A percentile compares a stretch with the other conserved stretches of the same genome.
phyloP scores from a whole-genome alignment of 2,888 invertebrate species.

The Apamea epomidion region DNA sequence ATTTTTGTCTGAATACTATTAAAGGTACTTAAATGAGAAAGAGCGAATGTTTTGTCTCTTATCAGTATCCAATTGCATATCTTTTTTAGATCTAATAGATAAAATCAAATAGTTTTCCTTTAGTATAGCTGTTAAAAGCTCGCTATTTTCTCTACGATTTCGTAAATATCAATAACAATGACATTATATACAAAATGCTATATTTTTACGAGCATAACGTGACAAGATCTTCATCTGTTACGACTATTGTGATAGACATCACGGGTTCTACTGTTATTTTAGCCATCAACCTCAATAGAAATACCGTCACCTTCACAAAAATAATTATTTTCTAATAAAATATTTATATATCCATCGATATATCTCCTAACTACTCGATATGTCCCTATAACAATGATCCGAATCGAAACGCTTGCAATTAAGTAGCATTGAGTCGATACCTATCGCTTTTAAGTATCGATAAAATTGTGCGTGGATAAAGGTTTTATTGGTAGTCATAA shows the following conservation, averaged over 20 bases:
- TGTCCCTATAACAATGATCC: slow-evolving; percentile 71
- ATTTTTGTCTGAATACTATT: neutral
- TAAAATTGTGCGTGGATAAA: slow-evolving; percentile 81
- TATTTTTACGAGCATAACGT: slow-evolving; percentile 61
- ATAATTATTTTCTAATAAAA: slow-evolving; percentile 59
- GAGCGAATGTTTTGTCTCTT: neutral
- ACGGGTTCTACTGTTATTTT: slow-evolving; percentile 60
- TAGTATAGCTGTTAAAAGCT: slow-evolving; percentile 15
- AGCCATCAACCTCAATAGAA: slow-evolving; percentile 59
- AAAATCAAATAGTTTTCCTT: slow-evolving; percentile 28
- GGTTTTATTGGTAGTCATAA: slow-evolving; percentile 73
- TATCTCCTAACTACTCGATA: slow-evolving; percentile 63
- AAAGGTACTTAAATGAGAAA: neutral
- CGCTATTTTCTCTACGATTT: slow-evolving; percentile 36
- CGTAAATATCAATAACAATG: slow-evolving; percentile 52
- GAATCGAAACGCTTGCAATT: slow-evolving; percentile 79
- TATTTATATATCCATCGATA: slow-evolving; percentile 55
- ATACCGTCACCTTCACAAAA: slow-evolving; percentile 55
- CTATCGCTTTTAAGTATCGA: slow-evolving; percentile 70
- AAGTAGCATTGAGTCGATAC: slow-evolving; percentile 77
- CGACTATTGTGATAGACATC: slow-evolving; percentile 59
- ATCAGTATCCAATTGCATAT: neutral
- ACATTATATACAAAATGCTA: slow-evolving; percentile 42
- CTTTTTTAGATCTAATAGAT: neutral
- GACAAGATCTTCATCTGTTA: slow-evolving; percentile 61